phyloP scores from a whole-genome alignment of 2,888 invertebrate genomes.

The Girardia tigrina region DNA sequence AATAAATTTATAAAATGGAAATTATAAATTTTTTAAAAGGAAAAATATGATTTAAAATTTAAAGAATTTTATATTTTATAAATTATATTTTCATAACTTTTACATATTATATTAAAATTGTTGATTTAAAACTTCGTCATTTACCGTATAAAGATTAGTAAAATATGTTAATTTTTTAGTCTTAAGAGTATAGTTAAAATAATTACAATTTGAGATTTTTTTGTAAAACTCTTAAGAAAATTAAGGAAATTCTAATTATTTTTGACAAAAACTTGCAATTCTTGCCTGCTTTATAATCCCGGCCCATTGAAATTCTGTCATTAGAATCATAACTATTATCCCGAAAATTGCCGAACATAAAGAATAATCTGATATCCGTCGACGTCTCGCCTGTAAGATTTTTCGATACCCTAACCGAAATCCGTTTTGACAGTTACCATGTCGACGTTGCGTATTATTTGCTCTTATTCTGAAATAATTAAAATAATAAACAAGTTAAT shows the following conservation, averaged over 20 bases:
- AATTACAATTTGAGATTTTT: too few species aligned
- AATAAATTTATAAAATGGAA: too few species aligned
- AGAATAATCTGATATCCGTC: slow-evolving; percentile 18
- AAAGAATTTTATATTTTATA: too few species aligned
- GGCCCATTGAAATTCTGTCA: slow-evolving; percentile 12
- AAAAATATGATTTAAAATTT: too few species aligned
- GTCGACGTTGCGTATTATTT: neutral
- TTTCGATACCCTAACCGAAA: slow-evolving; percentile 15
- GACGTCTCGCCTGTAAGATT: neutral
- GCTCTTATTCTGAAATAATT: slow-evolving; percentile 12
- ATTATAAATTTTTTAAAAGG: too few species aligned
- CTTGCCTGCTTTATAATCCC: neutral
- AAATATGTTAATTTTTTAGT: too few species aligned
- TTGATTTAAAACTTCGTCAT: too few species aligned
- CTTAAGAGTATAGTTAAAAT: too few species aligned
- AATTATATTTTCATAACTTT: too few species aligned
- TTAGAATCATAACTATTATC: neutral
- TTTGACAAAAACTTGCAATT: neutral
- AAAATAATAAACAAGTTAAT: neutral
- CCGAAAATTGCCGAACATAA: neutral
- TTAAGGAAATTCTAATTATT: neutral
- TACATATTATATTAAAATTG: too few species aligned
- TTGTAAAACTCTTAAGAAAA: too few species aligned
- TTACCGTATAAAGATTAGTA: too few species aligned
- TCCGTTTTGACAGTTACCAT: neutral